Evolutionary conservation across 1,140 invertebrate species (phyloP), one percentile per base, ranked within the genome.

Genomic region (Condylostylus longicornis): DNA sequence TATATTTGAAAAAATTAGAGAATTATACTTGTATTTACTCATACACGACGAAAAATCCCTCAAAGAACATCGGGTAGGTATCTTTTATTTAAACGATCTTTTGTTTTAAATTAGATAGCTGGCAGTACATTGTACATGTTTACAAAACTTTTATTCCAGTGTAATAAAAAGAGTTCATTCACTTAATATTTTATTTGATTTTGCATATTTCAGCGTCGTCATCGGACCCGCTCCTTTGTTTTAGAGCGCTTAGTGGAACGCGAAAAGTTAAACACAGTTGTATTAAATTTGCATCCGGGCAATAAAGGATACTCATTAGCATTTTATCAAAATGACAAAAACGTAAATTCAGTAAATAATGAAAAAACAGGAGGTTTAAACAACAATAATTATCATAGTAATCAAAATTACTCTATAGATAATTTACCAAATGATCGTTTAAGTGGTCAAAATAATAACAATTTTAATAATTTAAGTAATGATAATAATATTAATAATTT

Each of bases 251-350:
- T 93, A 48, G 77, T 91, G 47, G 72, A 76, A 54, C 71, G 75
- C 53, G 86, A 91, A 56, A 75, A 77, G 55, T 68, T 91, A 34
- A 87, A 89, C 58, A 88, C 82, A 45, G 67, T 94, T 51, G 80
- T 91, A 47, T 69, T 93, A 41, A 93, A 88, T 67, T 67, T 94
- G 45, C 89, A 90, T 69, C 78, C 84, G 40, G 82, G 78, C 27
- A 86, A 88, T 64, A 87, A 89, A 65, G 87, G 87, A 49, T 91
- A 89, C 65, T 85, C 84, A 45, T 65, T 93, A 56, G 79, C 79
- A 57, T 64, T 87, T 48, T 74, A 75, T 58, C 55, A 73, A 54
- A 60, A 70, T 33, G 53, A 58, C 25, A 46, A 56, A 18, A 20
- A 47, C n/a, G n/a, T n/a, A n/a, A n/a, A n/a, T n/a, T n/a, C n/a